Evolutionary conservation across 2,113 vertebrate genomes (phyloP).

Genomic region (Ctenomys sociabilis): DNA sequence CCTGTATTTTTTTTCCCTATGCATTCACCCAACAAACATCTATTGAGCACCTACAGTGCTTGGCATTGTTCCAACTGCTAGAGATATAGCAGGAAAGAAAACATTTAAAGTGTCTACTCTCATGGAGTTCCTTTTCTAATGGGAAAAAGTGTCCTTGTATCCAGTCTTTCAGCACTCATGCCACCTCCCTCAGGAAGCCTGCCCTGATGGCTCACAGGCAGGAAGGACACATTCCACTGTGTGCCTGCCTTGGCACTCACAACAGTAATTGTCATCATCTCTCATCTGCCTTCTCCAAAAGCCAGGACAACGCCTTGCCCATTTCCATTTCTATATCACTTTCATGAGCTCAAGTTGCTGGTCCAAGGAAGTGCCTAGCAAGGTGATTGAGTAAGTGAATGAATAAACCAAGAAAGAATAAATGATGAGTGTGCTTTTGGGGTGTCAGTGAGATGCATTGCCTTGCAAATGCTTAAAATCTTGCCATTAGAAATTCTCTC

Average conservation of each 20-base stretch:
- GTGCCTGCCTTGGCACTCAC: rapidly evolving
- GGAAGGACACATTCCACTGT: neutral
- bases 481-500: neutral
- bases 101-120: neutral
- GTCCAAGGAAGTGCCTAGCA: neutral
- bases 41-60: neutral
- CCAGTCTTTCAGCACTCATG: neutral
- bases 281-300: neutral
- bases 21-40: neutral
- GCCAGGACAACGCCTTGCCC: neutral
- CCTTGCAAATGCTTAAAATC: neutral
- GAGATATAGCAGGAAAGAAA: neutral
- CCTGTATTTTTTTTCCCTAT: neutral
- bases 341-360: neutral
- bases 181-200: slow-evolving; percentile 11
- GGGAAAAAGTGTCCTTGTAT: neutral
- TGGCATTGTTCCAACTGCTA: neutral
- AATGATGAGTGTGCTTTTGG: neutral
- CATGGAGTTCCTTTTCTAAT: neutral
- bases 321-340: neutral
- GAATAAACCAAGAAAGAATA: slow-evolving; percentile 16
- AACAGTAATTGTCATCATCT: no score
- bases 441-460: neutral
- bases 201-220: neutral
- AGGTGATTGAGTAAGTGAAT: neutral